Evolutionary conservation across 2,888 invertebrate species (phyloP), one percentile per base, ranked within the genome.

Genomic region (Netelia melanura): DNA sequence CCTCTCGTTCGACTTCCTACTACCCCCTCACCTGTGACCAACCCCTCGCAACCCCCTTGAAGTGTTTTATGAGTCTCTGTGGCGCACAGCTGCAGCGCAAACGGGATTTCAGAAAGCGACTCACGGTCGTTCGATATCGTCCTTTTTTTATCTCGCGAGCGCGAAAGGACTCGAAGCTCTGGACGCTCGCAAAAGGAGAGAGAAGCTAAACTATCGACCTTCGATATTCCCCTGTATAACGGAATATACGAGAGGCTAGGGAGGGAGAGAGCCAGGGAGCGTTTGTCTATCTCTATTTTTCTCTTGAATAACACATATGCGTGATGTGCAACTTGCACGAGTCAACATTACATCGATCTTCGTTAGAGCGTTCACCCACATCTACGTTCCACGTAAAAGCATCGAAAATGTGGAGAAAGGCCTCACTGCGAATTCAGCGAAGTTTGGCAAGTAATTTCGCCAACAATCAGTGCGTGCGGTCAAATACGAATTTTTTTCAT

Each of bases 11-110:
- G 56, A 54, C 54, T 54, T 54, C 54, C 54, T 54, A n/a, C 14
- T 5, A 14, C 54, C 54, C 54, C 17, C 11, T 54, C 54, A n/a
- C n/a, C 54, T 17, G 44, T n/a, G 14, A 21, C 72, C 62, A 65
- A 54, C 62, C 74, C 23, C 30, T 44, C 14, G 9, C n/a, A n/a
- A 8, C 62, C 54, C n/a, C 68, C 58, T 23, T 17, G 54, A 71
- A 84, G 76, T 84, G 75, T 84, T 84, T 84, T 84, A 84, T 84
- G 80, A 65, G 68, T 84, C 71, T 75, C 70, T 65, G 71, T 25
- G 75, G 70, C 75, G 76, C 79, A 58, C 79, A 79, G 79, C 79
- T 83, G 83, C 83, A 83, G 64, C 83, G 83, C 70, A 75, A 70
- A 83, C 68, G 70, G 70, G 70, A 83, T 79, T 79, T n/a, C 54